Conservation (phyloP, 1,140 invertebrate species). For the Hormaphis cornu region DNA sequence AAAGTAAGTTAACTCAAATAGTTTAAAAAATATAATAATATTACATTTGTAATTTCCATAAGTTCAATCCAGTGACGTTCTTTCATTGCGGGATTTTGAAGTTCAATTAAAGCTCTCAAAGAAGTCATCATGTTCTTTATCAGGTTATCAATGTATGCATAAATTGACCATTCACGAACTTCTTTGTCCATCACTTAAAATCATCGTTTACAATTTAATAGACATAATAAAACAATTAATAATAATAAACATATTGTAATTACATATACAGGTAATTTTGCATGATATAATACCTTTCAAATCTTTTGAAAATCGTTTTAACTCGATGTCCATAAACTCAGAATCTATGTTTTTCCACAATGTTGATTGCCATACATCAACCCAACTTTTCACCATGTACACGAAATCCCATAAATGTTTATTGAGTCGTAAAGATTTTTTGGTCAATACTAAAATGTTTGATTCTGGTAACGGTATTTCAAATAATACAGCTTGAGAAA, state of each 20-base stretch:
- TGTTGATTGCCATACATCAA: slow-evolving; percentile 86
- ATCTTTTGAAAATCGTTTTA: slow-evolving; percentile 82
- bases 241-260: not conserved
- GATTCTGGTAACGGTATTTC: slow-evolving; percentile 77
- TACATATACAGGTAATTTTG: not conserved
- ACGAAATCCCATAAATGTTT: slow-evolving; percentile 87
- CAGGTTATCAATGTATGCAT: slow-evolving; percentile 56
- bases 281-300: slow-evolving; percentile 50
- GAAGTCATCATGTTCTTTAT: slow-evolving; percentile 81
- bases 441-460: slow-evolving; percentile 60
- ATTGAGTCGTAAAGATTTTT: slow-evolving; percentile 66
- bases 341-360: slow-evolving; percentile 87
- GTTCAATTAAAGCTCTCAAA: slow-evolving; percentile 75
- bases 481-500: slow-evolving; percentile 70
- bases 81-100: slow-evolving; percentile 87
- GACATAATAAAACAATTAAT: slow-evolving; percentile 21
- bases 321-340: slow-evolving; percentile 87
- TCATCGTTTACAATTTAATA: slow-evolving; percentile 25
- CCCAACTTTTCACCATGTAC: slow-evolving; percentile 63
- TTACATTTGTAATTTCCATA: slow-evolving; percentile 79
- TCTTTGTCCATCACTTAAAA: slow-evolving; percentile 69
- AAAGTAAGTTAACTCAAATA: not conserved
- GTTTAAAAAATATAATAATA: not conserved
- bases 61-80: slow-evolving; percentile 88
- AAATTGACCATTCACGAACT: slow-evolving; percentile 70